phyloP scores from a whole-genome alignment of 2,888 invertebrate genomes.

The Acheta domesticus region DNA sequence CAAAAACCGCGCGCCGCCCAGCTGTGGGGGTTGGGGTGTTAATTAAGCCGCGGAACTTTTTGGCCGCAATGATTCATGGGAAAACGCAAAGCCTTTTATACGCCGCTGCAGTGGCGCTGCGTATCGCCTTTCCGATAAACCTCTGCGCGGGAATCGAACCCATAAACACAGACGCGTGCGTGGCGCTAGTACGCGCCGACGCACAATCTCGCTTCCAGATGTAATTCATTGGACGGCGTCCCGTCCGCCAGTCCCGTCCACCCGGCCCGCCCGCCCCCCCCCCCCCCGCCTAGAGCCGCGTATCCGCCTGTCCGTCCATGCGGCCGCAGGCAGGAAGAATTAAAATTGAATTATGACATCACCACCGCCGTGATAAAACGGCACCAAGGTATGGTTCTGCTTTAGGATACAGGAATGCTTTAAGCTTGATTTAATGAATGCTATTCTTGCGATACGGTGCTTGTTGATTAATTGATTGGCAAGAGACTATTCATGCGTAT shows the following conservation, averaged over 20 bases:
- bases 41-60: not conserved
- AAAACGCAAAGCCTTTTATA: constrained; percentile 18
- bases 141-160: not conserved
- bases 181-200: not conserved
- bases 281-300: no score
- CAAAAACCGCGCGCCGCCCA: not conserved
- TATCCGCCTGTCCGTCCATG: no score
- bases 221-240: not conserved
- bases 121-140: constrained; percentile 3
- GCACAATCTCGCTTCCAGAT: constrained; percentile 9
- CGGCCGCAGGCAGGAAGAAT: no score
- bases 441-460: no score
- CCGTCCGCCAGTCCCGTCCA: not conserved
- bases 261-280: no score
- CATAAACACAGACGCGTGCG: not conserved
- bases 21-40: not conserved
- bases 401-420: no score
- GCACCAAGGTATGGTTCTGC: no score
- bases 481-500: no score
- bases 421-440: no score
- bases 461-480: no score
- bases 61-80: not conserved
- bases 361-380: no score
- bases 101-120: not conserved
- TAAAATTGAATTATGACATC: no score